Base-by-base conservation (phyloP, 2,888 invertebrate species). In the Euclidia mi region DNA sequence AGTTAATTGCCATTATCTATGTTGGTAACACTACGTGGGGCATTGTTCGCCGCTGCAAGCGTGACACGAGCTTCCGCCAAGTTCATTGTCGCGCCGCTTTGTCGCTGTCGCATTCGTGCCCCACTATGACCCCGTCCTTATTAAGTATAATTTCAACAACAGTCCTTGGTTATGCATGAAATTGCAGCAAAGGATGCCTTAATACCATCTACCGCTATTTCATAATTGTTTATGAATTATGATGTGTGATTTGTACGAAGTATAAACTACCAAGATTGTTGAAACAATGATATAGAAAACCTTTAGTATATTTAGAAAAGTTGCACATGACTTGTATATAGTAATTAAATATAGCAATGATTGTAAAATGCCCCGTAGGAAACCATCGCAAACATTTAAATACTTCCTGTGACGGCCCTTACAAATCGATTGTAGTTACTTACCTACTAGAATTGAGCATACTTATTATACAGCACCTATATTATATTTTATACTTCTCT, bases 61-160 rank as follows among this genome's bases (percentile, higher is more conserved):
- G 92, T 94, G 94, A 94, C 94, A 85, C 86, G 74, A 79, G 88
- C 85, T 92, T 93, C 93, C 94, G 92, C 87, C 88, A 92, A 93
- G 94, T 92, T 94, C 94, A 94, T 93, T 93, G 93, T 91, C 92
- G 87, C 84, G 82, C 70, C 76, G 68, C 59, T 56, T 64, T 61
- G 65, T 71, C 64, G 71, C 46, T 59, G 65, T 60, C 63, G 70
- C 73, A 65, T 63, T 79, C 70, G 67, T 72, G 78, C 60, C 60
- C 71, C 65, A 65, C 47, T 76, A 63, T 81, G 78, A 82, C 79
- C 76, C 79, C 78, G 81, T 73, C 78, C 79, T 83, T 80, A 79
- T 80, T 81, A 41, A 40, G n/a, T 46, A 51, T 48, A 45, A 41
- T 48, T 62, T 44, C 34, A 18, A 53, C 31, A 20, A 51, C 25